phyloP scores from a whole-genome alignment of 2,113 vertebrate species.

The Anoura caudifer region DNA sequence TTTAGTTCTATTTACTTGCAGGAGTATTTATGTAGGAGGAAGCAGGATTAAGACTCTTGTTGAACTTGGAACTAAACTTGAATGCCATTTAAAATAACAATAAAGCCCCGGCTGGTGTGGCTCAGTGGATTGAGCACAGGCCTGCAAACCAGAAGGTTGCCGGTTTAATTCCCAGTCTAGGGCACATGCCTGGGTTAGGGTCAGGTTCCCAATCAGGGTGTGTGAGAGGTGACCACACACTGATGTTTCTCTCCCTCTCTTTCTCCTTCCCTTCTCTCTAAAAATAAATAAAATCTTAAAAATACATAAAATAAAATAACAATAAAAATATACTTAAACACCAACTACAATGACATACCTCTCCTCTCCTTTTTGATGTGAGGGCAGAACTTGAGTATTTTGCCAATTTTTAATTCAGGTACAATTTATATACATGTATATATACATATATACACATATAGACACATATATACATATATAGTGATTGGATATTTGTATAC shows the following conservation, averaged over 20 bases:
- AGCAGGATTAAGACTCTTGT: background rate
- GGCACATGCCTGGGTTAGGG: too few relatives aligned
- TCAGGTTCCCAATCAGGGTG: too few relatives aligned
- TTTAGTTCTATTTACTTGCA: background rate
- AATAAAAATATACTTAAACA: slow-evolving; percentile 33
- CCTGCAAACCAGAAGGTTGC: too few relatives aligned
- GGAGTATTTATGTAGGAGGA: slow-evolving; percentile 9
- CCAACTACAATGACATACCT: background rate
- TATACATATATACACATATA: too few relatives aligned
- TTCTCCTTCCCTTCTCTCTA: too few relatives aligned
- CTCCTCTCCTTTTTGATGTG: background rate
- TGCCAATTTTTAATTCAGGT: background rate
- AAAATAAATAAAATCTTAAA: too few relatives aligned
- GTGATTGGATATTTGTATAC: background rate
- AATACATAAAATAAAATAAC: slow-evolving; percentile 28
- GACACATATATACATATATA: background rate
- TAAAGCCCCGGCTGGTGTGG: background rate
- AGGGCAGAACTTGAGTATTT: background rate
- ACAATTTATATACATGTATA: background rate
- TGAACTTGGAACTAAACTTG: slow-evolving; percentile 64
- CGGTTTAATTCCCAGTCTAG: too few relatives aligned
- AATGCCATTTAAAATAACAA: slow-evolving; percentile 48
- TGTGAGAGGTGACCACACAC: too few relatives aligned
- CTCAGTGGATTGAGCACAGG: too few relatives aligned
- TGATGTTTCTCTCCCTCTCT: too few relatives aligned